Evolutionary conservation across 1,140 invertebrate genomes (phyloP).

Genomic region (Lordiphosa collinella): DNA sequence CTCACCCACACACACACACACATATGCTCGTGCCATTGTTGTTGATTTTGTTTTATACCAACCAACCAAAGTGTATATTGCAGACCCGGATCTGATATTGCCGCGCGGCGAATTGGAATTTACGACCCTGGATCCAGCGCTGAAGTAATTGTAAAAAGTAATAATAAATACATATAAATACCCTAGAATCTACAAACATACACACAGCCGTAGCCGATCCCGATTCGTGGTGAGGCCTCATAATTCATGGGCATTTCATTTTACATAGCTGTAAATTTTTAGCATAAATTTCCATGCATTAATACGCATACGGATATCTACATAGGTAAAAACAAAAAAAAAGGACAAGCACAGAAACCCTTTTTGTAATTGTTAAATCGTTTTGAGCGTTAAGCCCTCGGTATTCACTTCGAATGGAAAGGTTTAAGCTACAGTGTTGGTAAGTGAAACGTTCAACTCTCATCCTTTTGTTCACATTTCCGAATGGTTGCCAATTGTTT

Average conservation of each 20-base stretch:
- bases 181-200: constrained; percentile 9
- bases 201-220: constrained; percentile 16
- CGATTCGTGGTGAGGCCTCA: constrained; percentile 29
- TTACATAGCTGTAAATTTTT: constrained; percentile 73
- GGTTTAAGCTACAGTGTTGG: too few relatives aligned
- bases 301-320: constrained; percentile 27
- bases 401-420: too few relatives aligned
- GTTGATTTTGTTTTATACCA: constrained; percentile 75
- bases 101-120: constrained; percentile 80
- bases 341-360: constrained; percentile 11
- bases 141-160: constrained; percentile 78
- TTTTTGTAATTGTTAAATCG: constrained; percentile 42
- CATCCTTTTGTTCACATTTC: background rate
- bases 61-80: constrained; percentile 79
- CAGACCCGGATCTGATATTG: constrained; percentile 80
- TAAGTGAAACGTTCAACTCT: too few relatives aligned
- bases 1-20: constrained; percentile 18
- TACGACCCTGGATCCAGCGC: constrained; percentile 78
- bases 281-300: constrained; percentile 73
- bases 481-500: too few relatives aligned
- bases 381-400: background rate
- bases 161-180: constrained; percentile 47
- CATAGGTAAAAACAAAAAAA: constrained; percentile 4
- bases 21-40: constrained; percentile 49
- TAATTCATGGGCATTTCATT: constrained; percentile 69